Percentiles rank a stretch among this genome's conserved stretches.
Conservation (phyloP, 92 coral and sea anemone genomes). For the Chrysogorgia sp. region DNA sequence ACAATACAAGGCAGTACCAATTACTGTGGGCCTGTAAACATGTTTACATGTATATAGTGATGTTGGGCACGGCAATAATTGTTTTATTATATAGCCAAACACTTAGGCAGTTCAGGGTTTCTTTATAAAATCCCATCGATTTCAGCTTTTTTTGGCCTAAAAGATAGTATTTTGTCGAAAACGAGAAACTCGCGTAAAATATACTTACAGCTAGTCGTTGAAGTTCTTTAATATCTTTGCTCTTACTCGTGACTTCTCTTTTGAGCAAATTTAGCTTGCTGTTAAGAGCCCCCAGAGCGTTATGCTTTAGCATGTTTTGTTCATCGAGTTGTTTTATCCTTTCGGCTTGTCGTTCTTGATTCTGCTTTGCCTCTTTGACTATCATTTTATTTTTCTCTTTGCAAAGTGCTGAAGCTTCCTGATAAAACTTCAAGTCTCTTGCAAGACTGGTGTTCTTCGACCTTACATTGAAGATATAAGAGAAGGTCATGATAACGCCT, state of each 20-base stretch:
- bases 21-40: too few species aligned
- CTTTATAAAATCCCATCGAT: too few species aligned
- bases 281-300: neutral
- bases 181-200: neutral
- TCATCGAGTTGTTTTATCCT: slow-evolving; percentile 1
- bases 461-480: neutral
- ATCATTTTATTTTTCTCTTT: slow-evolving; percentile 24
- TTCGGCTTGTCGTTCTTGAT: neutral
- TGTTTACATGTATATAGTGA: too few species aligned
- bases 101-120: too few species aligned
- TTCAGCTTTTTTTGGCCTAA: too few species aligned
- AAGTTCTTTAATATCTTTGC: neutral
- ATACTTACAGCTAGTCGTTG: neutral
- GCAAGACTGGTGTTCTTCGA: neutral
- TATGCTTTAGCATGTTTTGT: slow-evolving; percentile 5
- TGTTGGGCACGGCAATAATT: too few species aligned
- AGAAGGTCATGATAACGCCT: neutral
- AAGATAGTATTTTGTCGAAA: too few species aligned
- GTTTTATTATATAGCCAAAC: too few species aligned
- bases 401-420: neutral
- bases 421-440: neutral
- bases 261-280: neutral
- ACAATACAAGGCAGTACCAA: too few species aligned
- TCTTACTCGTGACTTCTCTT: neutral
- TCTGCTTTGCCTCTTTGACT: slow-evolving; percentile 17